Evolutionary conservation across 2,113 vertebrate species (phyloP), one percentile per base, ranked within the genome.

Genomic region (Odobenus rosmarus): DNA sequence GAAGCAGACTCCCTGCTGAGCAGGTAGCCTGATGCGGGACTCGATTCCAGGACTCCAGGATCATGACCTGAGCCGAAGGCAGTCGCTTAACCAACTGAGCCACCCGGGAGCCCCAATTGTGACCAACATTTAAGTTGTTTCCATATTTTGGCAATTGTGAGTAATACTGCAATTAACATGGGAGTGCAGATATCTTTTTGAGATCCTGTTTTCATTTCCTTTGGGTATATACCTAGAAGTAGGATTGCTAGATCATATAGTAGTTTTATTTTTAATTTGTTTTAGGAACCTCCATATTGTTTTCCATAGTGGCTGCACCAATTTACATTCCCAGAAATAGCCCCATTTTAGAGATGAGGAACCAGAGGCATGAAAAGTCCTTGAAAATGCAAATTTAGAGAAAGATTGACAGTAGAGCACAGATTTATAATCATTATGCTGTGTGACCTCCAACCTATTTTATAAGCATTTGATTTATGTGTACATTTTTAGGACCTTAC

Each of bases 261-360:
- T 69, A 57, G 51, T 46, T 92, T 67, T 71, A 71, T 82, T 67
- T 92, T 72, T 36, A 72, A n/a, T 49, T 83, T 72, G 28, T 72
- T 49, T 72, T 4, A 46, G 28, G 36, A 82, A 59, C n/a, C 31
- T 59, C 10, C 51, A 24, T 59, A n/a, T 24, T 71, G 64, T 59
- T 92, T 72, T 49, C 57, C 67, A 83, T 49, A 59, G 53, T 28
- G 31, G 36, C 31, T 74, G 3, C 12, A 74, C 67, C 24, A 93
- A 46, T 28, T 74, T 28, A 84, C 7, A 36, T 36, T 51, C 16
- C 31, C 24, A 61, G 59, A 18, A 67, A 62, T 83, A 82, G 62
- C 42, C 18, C 26, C 26, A 82, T 90, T 93, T 96, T 72, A 91
- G 16, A 90, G 81, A 88, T 64, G 42, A 90, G 39, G 28, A 83